These are phyloP conservation scores for Tiaroga cobitis DNA, from an alignment of 2,797 vertebrate genomes.

Conservation along the genomic window DNA sequence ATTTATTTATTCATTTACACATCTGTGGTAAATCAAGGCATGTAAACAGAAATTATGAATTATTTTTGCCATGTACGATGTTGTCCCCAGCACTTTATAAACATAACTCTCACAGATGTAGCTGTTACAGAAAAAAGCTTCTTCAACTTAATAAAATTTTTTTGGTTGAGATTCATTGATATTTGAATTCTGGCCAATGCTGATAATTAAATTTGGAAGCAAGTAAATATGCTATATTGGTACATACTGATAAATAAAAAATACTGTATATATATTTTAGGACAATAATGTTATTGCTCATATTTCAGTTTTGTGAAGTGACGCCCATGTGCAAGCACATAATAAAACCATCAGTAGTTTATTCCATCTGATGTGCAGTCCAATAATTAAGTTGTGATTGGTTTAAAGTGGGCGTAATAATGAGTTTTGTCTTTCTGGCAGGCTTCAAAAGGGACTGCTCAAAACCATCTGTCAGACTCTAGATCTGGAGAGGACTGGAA, in stretches of 20 bases:
- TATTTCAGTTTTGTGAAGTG: not conserved
- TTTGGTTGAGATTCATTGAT: too few relatives aligned
- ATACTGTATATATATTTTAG: not conserved
- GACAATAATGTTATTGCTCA: not conserved
- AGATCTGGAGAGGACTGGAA: constrained; percentile 93
- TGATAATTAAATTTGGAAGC: not conserved
- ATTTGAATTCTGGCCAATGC: not conserved
- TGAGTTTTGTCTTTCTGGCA: constrained; percentile 2
- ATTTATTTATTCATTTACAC: not conserved
- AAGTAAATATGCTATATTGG: not conserved
- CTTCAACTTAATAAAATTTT: too few relatives aligned
- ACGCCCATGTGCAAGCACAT: not conserved
- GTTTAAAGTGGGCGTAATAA: not conserved
- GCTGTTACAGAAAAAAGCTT: too few relatives aligned
- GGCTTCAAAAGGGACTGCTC: constrained; percentile 77
- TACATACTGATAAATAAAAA: not conserved
- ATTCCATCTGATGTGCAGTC: not conserved
- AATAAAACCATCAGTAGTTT: not conserved
- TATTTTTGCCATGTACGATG: not conserved
- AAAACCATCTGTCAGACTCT: constrained; percentile 90
- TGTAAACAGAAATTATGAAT: not conserved
- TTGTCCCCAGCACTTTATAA: not conserved
- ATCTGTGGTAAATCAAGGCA: not conserved
- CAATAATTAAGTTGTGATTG: not conserved
- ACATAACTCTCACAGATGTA: not conserved